phyloP scores from a whole-genome alignment of 2,113 vertebrate species.

The Bujurquina vittata region DNA sequence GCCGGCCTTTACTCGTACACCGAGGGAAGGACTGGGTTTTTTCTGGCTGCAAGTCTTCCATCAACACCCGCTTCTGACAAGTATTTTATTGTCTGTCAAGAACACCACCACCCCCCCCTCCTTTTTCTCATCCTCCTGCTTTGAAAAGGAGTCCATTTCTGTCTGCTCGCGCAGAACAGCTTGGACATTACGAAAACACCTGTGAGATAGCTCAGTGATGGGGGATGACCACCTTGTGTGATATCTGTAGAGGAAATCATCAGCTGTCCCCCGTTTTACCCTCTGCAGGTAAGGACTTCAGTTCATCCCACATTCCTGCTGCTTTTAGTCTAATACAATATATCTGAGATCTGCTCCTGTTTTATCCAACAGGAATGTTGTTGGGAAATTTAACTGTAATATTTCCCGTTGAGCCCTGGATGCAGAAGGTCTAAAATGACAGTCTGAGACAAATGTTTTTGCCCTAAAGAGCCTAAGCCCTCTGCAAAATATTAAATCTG shows the following conservation, averaged over 20 bases:
- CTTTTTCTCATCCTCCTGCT: neutral
- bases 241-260: neutral
- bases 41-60: neutral
- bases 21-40: neutral
- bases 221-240: neutral
- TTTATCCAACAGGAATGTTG: neutral
- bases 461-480: neutral
- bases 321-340: neutral
- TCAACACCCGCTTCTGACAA: neutral
- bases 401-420: neutral
- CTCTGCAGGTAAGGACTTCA: neutral
- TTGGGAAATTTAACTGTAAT: neutral
- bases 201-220: neutral
- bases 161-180: neutral
- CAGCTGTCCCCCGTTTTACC: fast-evolving
- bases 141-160: too few relatives aligned
- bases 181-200: neutral
- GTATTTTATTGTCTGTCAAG: neutral
- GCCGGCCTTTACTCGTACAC: neutral
- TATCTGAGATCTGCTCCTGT: neutral
- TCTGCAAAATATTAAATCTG: neutral
- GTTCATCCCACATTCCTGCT: neutral
- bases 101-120: too few relatives aligned
- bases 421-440: neutral
- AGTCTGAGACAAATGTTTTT: neutral